Percentiles rank a stretch among this genome's conserved stretches.
Evolutionary conservation across 1,140 invertebrate genomes (phyloP).

Genomic region (Eumeta japonica): DNA sequence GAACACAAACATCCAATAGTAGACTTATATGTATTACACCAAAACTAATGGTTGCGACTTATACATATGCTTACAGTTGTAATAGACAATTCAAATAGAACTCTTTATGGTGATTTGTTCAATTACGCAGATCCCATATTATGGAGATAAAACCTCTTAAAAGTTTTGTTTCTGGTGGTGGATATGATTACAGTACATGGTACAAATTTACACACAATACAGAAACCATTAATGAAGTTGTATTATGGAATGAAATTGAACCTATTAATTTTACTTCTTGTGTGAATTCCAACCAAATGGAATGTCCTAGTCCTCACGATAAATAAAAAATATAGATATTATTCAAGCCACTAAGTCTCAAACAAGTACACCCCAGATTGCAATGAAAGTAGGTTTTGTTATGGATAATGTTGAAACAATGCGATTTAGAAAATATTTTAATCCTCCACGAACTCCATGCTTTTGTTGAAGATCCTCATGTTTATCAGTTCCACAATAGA

Average conservation of each 20-base stretch:
- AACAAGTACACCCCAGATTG: constrained; percentile 60
- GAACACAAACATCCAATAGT: constrained; percentile 84
- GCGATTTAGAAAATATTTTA: constrained; percentile 83
- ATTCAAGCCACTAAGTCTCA: constrained; percentile 50
- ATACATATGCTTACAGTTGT: constrained; percentile 55
- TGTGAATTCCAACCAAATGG: constrained; percentile 86
- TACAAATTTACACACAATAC: constrained; percentile 86
- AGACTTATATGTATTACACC: constrained; percentile 86
- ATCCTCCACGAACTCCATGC: constrained; percentile 72
- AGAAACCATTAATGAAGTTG: constrained; percentile 86
- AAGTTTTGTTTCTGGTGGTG: constrained; percentile 88
- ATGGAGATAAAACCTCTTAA: constrained; percentile 87
- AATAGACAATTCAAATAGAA: constrained; percentile 64
- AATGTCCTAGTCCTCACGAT: constrained; percentile 89
- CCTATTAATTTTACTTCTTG: constrained; percentile 82
- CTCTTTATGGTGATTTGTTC: constrained; percentile 84
- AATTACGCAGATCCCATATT: constrained; percentile 90
- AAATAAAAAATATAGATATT: constrained; percentile 60
- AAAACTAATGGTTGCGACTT: constrained; percentile 44
- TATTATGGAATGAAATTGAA: constrained; percentile 67
- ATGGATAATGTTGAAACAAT: constrained; percentile 95
- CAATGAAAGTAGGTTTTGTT: constrained; percentile 81
- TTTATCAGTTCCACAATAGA: constrained; percentile 81
- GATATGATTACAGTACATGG: constrained; percentile 93
- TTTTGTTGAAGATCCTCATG: constrained; percentile 91